These are phyloP conservation scores for Teleogryllus occipitalis DNA, from an alignment of 1,140 invertebrate genomes.

Conservation along the genomic window DNA sequence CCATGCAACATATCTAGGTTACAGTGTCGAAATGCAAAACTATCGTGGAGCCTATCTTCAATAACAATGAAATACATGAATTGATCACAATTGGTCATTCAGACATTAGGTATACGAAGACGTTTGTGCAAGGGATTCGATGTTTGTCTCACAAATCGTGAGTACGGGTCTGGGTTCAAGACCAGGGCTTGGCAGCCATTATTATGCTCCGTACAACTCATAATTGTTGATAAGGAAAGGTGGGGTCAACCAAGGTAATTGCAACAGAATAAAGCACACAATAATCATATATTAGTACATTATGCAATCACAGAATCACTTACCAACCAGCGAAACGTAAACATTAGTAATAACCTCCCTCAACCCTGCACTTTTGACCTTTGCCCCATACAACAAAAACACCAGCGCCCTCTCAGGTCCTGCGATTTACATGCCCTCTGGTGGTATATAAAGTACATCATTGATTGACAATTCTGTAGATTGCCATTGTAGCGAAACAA, in stretches of 20 bases:
- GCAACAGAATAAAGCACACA: neutral
- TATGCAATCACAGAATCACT: neutral
- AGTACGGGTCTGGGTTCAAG: slow-evolving; percentile 17
- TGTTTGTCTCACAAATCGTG: neutral
- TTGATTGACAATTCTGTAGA: neutral
- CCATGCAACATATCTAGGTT: neutral
- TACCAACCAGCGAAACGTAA: slow-evolving; percentile 16
- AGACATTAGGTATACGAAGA: too few relatives aligned
- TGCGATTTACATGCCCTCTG: slow-evolving; percentile 7
- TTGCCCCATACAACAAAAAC: slow-evolving; percentile 21
- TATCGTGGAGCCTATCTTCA: neutral
- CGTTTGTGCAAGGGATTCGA: neutral
- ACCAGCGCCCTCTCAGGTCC: slow-evolving; percentile 14
- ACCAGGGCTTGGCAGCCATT: slow-evolving; percentile 15
- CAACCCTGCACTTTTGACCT: slow-evolving; percentile 19
- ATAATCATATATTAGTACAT: neutral
- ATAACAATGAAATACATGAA: too few relatives aligned
- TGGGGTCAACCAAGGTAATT: neutral
- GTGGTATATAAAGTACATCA: neutral
- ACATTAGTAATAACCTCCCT: slow-evolving; percentile 19
- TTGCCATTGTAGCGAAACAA: too few relatives aligned
- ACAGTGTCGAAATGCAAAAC: neutral
- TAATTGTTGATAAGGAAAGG: neutral
- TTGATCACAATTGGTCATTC: too few relatives aligned
- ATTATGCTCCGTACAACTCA: slow-evolving; percentile 9